These are phyloP conservation scores for Nebria ingens DNA, from an alignment of 1,140 invertebrate species.

Conservation along the genomic window DNA sequence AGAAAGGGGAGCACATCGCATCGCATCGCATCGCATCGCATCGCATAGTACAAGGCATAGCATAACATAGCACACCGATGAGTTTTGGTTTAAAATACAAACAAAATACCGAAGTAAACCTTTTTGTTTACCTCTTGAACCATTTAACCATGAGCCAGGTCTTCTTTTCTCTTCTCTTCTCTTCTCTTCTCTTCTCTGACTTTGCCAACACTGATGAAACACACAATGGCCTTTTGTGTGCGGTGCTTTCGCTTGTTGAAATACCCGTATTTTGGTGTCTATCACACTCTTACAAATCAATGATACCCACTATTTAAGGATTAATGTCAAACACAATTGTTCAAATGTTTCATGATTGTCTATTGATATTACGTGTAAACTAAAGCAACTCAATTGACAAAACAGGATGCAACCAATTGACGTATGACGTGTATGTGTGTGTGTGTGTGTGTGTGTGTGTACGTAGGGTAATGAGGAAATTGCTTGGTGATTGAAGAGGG, in stretches of 20 bases:
- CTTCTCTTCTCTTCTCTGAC: background rate
- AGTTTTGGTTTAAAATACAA: background rate
- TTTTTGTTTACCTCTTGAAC: background rate
- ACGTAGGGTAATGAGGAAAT: background rate
- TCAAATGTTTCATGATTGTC: too few relatives aligned
- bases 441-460: background rate
- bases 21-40: background rate
- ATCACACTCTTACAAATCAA: too few relatives aligned
- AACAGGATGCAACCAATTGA: too few relatives aligned
- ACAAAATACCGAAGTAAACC: background rate
- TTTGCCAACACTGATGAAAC: background rate
- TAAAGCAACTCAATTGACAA: too few relatives aligned
- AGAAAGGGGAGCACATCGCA: background rate
- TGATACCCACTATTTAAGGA: too few relatives aligned
- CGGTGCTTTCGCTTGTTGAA: too few relatives aligned
- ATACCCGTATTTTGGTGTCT: too few relatives aligned
- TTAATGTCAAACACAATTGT: too few relatives aligned
- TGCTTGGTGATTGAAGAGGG: background rate
- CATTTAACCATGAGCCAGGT: background rate
- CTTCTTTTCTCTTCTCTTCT: background rate
- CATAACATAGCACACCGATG: too few relatives aligned
- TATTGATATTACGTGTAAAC: too few relatives aligned
- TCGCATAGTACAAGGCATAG: background rate
- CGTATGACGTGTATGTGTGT: background rate
- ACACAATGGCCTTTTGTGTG: background rate